Base-by-base conservation (phyloP, 2,113 vertebrate species). In the Seriola quinqueradiata region DNA sequence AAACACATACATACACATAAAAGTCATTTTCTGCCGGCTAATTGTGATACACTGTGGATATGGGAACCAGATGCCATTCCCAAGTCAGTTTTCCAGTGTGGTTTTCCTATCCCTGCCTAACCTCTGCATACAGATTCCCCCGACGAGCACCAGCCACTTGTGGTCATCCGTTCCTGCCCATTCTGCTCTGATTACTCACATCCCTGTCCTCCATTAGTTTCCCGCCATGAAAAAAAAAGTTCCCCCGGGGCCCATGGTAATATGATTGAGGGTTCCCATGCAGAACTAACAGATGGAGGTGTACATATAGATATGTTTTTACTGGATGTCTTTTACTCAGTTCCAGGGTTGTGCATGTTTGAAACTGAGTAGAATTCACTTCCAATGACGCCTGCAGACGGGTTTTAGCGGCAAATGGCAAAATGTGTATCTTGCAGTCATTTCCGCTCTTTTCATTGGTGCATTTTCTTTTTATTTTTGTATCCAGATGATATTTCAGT, bases 1-100 rank as follows among this genome's bases (percentile, higher is more conserved):
- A 75, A 64, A 87, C 75, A 83, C 77, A 71, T 59, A 86, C 82
- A 78, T 83, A 80, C 88, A 91, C 91, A 87, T 89, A 93, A 90
- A 94, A 93, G 88, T 83, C 82, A 86, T 94, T 92, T 82, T 88
- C 80, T 89, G 82, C 87, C 1, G 83, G 87, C 93, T 93, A 96
- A 93, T 95, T 96, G 92, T 91, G 90, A 94, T 93, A 88, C 93
- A 91, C 78, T 92, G 91, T 94, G 91, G 90, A 90, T 92, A 92
- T 92, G 78, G 70, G 91, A 94, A 74, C 89, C 93, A 95, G 96
- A 96, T 95, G 94, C 89, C 92, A 95, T 95, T 95, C 95, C 95
- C 94, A 93, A 86, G 71, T 93, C 92, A 75, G 89, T 93, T 92
- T 91, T 94, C 90, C 90, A 92, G 84, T 94, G 88, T 87, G 92